Conservation (phyloP, 1,140 invertebrate genomes). For the Micrasema minimum region DNA sequence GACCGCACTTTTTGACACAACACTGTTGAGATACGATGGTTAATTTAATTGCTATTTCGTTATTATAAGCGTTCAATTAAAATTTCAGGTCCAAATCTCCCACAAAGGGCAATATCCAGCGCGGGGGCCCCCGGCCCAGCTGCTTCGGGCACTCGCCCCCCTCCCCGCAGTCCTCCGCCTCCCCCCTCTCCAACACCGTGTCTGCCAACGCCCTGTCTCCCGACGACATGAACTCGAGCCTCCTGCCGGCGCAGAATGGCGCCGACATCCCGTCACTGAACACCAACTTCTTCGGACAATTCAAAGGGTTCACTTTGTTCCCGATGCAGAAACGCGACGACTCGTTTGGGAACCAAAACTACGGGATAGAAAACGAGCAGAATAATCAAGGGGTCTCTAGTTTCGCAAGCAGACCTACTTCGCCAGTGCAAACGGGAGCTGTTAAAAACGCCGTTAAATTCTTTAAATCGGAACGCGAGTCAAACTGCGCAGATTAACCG, state of each 20-base stretch:
- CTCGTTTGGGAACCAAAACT: constrained; percentile 54
- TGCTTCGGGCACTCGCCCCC: constrained; percentile 61
- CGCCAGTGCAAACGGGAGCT: constrained; percentile 28
- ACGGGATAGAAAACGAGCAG: constrained; percentile 49
- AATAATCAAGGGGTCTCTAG: constrained; percentile 33
- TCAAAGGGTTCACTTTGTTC: constrained; percentile 83
- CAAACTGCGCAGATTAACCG: constrained; percentile 36
- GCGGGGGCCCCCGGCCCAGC: constrained; percentile 60
- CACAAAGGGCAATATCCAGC: constrained; percentile 62
- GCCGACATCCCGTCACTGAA: constrained; percentile 67
- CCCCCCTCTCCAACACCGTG: constrained; percentile 66
- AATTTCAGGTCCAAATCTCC: constrained; percentile 63
- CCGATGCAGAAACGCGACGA: constrained; percentile 70
- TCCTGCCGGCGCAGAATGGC: constrained; percentile 66
- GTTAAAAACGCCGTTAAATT: constrained; percentile 45
- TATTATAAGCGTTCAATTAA: too few species aligned
- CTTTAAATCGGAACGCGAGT: constrained; percentile 39
- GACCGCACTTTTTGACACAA: too few species aligned
- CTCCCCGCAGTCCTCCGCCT: constrained; percentile 54
- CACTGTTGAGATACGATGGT: too few species aligned
- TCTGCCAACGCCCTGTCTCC: constrained; percentile 66
- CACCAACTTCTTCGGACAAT: constrained; percentile 81
- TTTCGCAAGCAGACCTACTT: constrained; percentile 28
- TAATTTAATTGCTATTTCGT: background rate
- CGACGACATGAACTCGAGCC: constrained; percentile 71